Conservation (phyloP, 2,888 invertebrate genomes). For the Ormyrus rosae region DNA sequence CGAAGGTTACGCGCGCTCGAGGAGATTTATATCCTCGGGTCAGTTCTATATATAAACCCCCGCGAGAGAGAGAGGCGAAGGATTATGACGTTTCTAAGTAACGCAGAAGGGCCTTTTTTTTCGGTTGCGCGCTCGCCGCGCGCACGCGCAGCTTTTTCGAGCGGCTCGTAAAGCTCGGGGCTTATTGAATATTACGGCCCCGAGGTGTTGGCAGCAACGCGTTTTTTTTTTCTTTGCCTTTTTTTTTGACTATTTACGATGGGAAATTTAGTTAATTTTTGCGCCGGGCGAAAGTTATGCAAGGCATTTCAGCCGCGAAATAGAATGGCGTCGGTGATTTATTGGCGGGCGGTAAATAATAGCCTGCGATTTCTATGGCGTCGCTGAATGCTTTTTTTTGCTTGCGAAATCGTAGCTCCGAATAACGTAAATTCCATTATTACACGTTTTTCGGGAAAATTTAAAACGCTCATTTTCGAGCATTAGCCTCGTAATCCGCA, state of each 20-base stretch:
- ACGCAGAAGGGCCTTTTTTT: constrained; percentile 46
- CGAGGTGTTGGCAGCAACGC: not conserved
- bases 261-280: not conserved
- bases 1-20: too few species aligned
- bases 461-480: too few species aligned
- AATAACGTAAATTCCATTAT: too few species aligned
- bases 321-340: not conserved
- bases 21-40: too few species aligned
- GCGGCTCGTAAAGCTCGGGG: constrained; percentile 6
- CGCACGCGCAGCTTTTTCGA: not conserved
- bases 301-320: not conserved
- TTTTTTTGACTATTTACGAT: too few species aligned
- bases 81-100: constrained; percentile 72
- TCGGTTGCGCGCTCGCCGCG: not conserved
- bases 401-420: too few species aligned
- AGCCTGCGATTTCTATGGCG: too few species aligned
- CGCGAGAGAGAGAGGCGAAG: constrained; percentile 23
- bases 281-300: not conserved
- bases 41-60: not conserved
- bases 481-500: too few species aligned
- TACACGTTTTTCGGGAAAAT: too few species aligned
- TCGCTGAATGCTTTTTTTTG: too few species aligned
- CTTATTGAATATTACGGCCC: constrained; percentile 20
- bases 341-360: not conserved
- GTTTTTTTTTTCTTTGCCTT: too few species aligned